These are phyloP conservation scores for Verasper variegatus DNA, from an alignment of 2,113 vertebrate species.

Conservation along the genomic window DNA sequence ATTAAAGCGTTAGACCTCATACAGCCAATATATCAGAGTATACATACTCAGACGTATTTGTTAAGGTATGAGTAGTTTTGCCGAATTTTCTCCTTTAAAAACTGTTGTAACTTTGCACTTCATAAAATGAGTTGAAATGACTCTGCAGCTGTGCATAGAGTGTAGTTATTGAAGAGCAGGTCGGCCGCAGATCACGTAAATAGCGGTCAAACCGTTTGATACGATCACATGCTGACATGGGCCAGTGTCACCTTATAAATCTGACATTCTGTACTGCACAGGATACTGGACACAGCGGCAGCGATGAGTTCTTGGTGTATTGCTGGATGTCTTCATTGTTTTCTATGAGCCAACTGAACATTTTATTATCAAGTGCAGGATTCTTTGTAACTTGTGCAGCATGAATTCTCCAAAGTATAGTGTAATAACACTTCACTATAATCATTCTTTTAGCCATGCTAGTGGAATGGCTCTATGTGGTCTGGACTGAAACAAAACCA, in stretches of 20 bases:
- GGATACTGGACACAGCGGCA: background rate
- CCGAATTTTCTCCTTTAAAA: too few relatives aligned
- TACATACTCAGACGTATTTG: background rate
- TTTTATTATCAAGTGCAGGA: background rate
- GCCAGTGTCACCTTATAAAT: constrained; percentile 2
- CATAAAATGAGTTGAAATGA: constrained; percentile 2
- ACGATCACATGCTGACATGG: constrained; percentile 9
- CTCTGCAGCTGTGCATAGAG: constrained; percentile 5
- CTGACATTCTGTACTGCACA: background rate
- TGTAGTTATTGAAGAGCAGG: background rate
- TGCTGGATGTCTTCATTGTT: background rate
- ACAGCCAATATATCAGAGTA: background rate
- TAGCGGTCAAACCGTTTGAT: background rate
- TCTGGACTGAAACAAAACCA: too few relatives aligned
- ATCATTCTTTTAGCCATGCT: too few relatives aligned
- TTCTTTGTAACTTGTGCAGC: background rate
- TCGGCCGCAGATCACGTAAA: background rate
- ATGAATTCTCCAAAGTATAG: background rate
- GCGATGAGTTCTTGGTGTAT: constrained; percentile 6
- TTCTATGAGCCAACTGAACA: background rate
- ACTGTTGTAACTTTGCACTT: constrained; percentile 4
- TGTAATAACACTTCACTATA: background rate
- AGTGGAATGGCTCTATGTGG: too few relatives aligned
- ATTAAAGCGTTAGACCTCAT: background rate
- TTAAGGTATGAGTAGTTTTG: background rate